phyloP scores from a whole-genome alignment of 2,888 invertebrate genomes.

The Alitta virens region DNA sequence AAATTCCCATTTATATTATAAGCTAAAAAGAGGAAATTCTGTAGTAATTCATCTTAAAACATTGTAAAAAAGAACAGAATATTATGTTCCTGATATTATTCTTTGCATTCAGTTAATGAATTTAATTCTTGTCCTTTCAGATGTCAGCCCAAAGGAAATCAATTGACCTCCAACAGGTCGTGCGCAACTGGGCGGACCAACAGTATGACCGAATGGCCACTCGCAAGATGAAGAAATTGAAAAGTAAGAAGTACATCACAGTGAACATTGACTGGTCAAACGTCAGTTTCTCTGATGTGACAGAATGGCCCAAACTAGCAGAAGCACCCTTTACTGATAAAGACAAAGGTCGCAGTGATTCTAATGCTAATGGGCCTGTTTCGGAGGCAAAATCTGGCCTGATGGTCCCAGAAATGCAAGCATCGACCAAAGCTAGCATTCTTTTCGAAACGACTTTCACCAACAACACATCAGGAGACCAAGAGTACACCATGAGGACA shows the following conservation, averaged over 20 bases:
- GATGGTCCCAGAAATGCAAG: neutral
- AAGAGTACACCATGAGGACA: constrained; percentile 34
- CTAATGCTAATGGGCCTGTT: too few species aligned
- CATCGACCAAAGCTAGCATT: constrained; percentile 10
- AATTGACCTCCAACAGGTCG: neutral
- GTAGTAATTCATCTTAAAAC: too few species aligned
- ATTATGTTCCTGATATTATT: too few species aligned
- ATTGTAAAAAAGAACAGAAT: too few species aligned
- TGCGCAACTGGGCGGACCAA: neutral
- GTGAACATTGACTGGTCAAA: constrained; percentile 28
- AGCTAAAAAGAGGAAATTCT: too few species aligned
- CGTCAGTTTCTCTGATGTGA: constrained; percentile 24
- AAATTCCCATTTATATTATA: too few species aligned
- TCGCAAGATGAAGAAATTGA: neutral
- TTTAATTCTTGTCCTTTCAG: too few species aligned
- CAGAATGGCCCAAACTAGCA: constrained; percentile 21
- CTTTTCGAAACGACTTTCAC: constrained; percentile 35
- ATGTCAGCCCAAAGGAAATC: too few species aligned
- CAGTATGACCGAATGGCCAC: neutral
- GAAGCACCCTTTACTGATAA: constrained; percentile 8
- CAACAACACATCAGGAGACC: constrained; percentile 31
- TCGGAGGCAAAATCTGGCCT: neutral
- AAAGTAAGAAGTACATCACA: neutral
- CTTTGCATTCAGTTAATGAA: too few species aligned
- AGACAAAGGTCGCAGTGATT: neutral